A percentile compares a stretch with the other conserved stretches of the same genome.
phyloP scores from a whole-genome alignment of 1,140 invertebrate species.

The Hycleus phaleratus region DNA sequence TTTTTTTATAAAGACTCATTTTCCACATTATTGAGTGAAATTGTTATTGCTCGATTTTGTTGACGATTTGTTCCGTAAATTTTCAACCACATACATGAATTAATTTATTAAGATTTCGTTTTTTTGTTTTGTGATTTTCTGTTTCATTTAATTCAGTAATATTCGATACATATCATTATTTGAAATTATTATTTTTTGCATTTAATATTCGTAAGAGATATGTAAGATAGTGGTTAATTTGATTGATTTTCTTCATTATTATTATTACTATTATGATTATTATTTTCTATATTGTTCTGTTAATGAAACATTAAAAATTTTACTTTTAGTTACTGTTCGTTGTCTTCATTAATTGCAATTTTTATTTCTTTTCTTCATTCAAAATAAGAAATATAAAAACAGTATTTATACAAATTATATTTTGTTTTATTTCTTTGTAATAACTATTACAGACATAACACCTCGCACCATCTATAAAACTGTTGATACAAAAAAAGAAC shows the following conservation, averaged over 20 bases:
- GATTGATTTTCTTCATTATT: background rate
- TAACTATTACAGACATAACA: background rate
- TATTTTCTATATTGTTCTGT: slow-evolving; percentile 9
- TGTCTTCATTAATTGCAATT: slow-evolving; percentile 6
- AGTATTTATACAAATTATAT: slow-evolving; percentile 18
- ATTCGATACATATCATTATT: slow-evolving; percentile 17
- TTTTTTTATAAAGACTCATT: background rate
- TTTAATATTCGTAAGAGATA: slow-evolving; percentile 8
- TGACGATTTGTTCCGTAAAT: too few relatives aligned
- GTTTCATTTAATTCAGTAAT: slow-evolving; percentile 6
- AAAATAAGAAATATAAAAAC: slow-evolving; percentile 17
- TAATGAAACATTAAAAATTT: slow-evolving; percentile 8
- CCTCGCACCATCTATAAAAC: slow-evolving; percentile 1
- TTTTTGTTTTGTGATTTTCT: slow-evolving; percentile 9
- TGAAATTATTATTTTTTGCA: slow-evolving; percentile 12
- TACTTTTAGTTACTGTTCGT: slow-evolving; percentile 4
- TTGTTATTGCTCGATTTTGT: too few relatives aligned
- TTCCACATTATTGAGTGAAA: background rate
- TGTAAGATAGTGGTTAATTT: background rate
- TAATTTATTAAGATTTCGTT: slow-evolving; percentile 1
- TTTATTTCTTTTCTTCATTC: background rate
- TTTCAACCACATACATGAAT: background rate
- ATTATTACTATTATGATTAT: slow-evolving; percentile 9
- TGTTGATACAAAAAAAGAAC: too few relatives aligned
- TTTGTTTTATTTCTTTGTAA: slow-evolving; percentile 11